Evolutionary conservation across 2,888 invertebrate species (phyloP).

Genomic region (Pediacus dermestoides): DNA sequence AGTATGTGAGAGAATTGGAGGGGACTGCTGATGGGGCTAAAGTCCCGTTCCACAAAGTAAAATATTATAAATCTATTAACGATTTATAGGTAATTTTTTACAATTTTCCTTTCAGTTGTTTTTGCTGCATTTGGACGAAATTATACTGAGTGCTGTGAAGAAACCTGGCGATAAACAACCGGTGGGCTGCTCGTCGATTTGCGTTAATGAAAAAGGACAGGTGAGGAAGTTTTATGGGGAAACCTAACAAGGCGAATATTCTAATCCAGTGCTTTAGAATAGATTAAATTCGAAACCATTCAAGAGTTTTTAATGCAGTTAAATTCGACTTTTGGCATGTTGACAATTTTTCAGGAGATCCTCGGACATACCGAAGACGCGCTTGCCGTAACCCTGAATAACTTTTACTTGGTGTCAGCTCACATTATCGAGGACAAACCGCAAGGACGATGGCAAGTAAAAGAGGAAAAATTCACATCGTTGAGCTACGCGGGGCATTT

Average conservation of each 20-base stretch:
- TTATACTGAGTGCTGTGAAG: constrained; percentile 60
- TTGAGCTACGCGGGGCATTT: constrained; percentile 84
- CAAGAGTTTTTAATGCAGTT: too few relatives aligned
- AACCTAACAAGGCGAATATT: too few relatives aligned
- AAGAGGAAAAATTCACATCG: constrained; percentile 77
- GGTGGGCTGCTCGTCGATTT: constrained; percentile 72
- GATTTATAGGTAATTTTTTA: constrained; percentile 11
- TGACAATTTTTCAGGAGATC: constrained; percentile 64
- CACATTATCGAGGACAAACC: constrained; percentile 69
- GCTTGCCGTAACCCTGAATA: constrained; percentile 69
- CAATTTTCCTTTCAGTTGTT: constrained; percentile 63
- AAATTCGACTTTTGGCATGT: too few relatives aligned
- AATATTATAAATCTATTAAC: constrained; percentile 8
- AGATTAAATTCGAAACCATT: too few relatives aligned
- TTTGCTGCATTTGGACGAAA: constrained; percentile 79
- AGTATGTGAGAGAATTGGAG: constrained; percentile 77
- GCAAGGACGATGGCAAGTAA: constrained; percentile 60
- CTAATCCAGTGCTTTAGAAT: too few relatives aligned
- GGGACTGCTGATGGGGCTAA: constrained; percentile 83
- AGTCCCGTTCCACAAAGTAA: constrained; percentile 78
- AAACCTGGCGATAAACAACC: constrained; percentile 53
- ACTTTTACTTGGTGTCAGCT: constrained; percentile 78
- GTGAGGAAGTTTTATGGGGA: too few relatives aligned
- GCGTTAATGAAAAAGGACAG: constrained; percentile 55
- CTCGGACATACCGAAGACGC: constrained; percentile 88